Base-by-base conservation (phyloP, 2,888 invertebrate genomes). In the Kryphioiulus occultus region DNA sequence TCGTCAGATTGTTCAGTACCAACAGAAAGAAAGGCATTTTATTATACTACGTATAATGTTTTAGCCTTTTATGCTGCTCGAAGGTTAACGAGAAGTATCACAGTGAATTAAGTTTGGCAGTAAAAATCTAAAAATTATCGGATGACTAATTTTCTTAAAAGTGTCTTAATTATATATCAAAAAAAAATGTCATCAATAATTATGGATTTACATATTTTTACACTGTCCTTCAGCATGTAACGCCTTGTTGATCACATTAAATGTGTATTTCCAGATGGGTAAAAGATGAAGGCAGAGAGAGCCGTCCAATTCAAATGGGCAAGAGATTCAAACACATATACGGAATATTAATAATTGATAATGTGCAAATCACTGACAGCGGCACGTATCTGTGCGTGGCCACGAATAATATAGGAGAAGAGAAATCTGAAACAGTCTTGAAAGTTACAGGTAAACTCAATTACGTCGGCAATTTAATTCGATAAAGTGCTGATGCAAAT, bases 321-420 rank as follows among this genome's bases (percentile, higher is more conserved):
- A 85, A 78, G 35, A 85, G 88, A 12, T 85, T 88, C 59, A 32
- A 68, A 22, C 47, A 47, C 26, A 32, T 85, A 30, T 39, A 88
- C 26, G 88, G 88, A 22, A 88, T 88, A 22, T 88, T 88, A 53
- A 53, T 68, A n/a, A 53, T 89, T 30, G 86, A 88, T 78, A 87
- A 87, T 82, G 89, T 86, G 22, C 89, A 87, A 91, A 97, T 97
- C 82, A 96, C 96, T 91, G 98, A 99, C 92, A 97, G 97, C 89
- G 98, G 98, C 91, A 96, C 97, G 93, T 99, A 98, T 92, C 93
- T 97, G 89, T 98, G 98, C 92, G 96, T 98, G 89, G 98, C 98
- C 0, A 97, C 97, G 91, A 99, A 99, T 92, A 96, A 96, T 0
- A 97, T 98, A 85, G 98, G 98, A 47, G 91, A 96, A 32, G 97